Conservation (phyloP, 1,140 invertebrate species). For the Tetragnatha versicolor region DNA sequence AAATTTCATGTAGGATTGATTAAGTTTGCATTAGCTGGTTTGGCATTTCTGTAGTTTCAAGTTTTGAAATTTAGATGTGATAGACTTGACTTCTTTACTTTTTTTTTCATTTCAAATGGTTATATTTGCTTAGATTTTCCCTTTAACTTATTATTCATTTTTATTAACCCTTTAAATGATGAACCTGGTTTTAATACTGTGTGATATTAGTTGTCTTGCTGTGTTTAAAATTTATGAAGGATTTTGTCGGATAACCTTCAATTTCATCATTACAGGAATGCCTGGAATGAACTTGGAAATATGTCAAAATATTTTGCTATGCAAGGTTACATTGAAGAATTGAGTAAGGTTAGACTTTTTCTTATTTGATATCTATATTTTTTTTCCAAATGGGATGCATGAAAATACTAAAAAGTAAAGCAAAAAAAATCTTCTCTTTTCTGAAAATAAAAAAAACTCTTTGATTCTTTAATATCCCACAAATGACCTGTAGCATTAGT, state of each 20-base stretch:
- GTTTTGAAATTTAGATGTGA: background rate
- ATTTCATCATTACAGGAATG: slow-evolving; percentile 66
- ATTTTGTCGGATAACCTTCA: background rate
- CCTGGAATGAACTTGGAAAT: slow-evolving; percentile 80
- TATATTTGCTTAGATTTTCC: background rate
- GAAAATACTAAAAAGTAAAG: too few species aligned
- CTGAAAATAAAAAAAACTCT: too few species aligned
- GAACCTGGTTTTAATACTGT: background rate
- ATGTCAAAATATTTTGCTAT: slow-evolving; percentile 86
- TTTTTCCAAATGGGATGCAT: too few species aligned
- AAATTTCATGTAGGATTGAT: too few species aligned
- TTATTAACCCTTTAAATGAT: background rate
- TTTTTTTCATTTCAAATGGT: background rate
- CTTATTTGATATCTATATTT: too few species aligned
- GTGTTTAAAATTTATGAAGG: background rate
- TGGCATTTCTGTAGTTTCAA: background rate
- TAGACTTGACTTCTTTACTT: background rate
- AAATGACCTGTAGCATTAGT: too few species aligned
- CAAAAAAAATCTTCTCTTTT: too few species aligned
- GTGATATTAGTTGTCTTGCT: background rate
- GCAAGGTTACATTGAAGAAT: slow-evolving; percentile 87
- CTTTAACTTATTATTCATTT: background rate
- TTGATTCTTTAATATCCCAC: too few species aligned
- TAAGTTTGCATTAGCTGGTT: background rate
- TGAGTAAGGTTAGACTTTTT: slow-evolving; percentile 66